These are phyloP conservation scores for Toxotes chatareus DNA, from an alignment of 2,113 vertebrate genomes.

Conservation along the genomic window DNA sequence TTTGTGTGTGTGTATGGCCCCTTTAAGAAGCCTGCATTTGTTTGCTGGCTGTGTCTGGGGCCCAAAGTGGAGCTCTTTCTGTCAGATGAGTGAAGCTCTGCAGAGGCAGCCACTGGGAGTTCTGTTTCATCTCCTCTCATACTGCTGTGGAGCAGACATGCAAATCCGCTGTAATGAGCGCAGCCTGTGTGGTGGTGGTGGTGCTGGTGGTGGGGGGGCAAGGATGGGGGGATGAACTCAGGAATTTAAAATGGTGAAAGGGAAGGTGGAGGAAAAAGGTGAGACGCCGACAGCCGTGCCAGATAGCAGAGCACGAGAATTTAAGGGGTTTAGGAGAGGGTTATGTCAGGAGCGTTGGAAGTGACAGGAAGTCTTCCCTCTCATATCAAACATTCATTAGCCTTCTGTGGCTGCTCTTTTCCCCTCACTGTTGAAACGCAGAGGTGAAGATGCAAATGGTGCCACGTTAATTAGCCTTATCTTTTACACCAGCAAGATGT, in stretches of 20 bases:
- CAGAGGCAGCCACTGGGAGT: constrained; percentile 81
- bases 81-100: constrained; percentile 81
- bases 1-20: constrained; percentile 48
- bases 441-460: constrained; percentile 68
- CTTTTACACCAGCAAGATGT: constrained; percentile 64
- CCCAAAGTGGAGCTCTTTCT: constrained; percentile 79
- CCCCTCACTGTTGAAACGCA: constrained; percentile 52
- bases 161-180: constrained; percentile 84
- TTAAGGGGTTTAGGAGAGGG: constrained; percentile 53
- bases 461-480: constrained; percentile 72
- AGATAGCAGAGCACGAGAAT: constrained; percentile 55
- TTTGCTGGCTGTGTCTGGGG: constrained; percentile 74
- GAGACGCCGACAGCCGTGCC: constrained; percentile 52
- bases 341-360: constrained; percentile 58
- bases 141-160: constrained; percentile 83
- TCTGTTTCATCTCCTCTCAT: constrained; percentile 83
- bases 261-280: constrained; percentile 60
- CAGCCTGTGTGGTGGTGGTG: constrained; percentile 65
- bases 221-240: constrained; percentile 55
- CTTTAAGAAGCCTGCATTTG: constrained; percentile 73
- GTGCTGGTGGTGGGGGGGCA: not conserved
- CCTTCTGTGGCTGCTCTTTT: constrained; percentile 57
- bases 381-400: constrained; percentile 80
- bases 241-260: constrained; percentile 75
- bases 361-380: constrained; percentile 69